Evolutionary conservation across 2,113 vertebrate species (phyloP).

Genomic region (Melanotaenia duboulayi): DNA sequence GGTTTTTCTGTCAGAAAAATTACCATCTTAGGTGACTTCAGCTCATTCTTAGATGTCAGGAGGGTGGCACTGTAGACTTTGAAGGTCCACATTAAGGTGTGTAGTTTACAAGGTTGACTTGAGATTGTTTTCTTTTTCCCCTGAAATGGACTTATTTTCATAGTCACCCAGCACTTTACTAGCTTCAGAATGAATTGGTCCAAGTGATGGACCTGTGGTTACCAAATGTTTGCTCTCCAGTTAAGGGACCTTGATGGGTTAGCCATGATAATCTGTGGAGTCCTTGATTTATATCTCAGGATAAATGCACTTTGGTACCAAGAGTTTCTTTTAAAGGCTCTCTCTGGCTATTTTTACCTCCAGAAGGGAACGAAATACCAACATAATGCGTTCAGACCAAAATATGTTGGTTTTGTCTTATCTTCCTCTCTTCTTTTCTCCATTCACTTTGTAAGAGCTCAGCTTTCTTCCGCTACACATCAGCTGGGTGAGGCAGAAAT

Average conservation of each 20-base stretch:
- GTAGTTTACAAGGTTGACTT: conserved; percentile 41
- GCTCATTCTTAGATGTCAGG: conserved; percentile 15
- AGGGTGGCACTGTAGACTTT: conserved; percentile 25
- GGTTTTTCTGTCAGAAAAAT: not conserved
- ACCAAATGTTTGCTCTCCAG: conserved; percentile 50
- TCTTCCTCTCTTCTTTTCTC: conserved; percentile 8
- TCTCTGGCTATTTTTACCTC: conserved; percentile 38
- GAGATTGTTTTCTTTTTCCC: conserved; percentile 10
- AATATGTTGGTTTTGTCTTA: conserved; percentile 55
- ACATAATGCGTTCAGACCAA: conserved; percentile 57
- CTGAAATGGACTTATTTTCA: conserved; percentile 36
- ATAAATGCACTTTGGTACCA: conserved; percentile 77
- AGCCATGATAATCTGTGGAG: conserved; percentile 51
- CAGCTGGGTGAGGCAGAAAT: not conserved
- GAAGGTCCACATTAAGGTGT: conserved; percentile 13
- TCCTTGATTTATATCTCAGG: conserved; percentile 81
- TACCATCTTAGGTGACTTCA: conserved; percentile 10
- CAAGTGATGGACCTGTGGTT: conserved; percentile 13
- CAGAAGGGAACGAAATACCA: conserved; percentile 50
- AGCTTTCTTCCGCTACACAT: conserved; percentile 28
- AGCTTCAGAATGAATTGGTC: conserved; percentile 28
- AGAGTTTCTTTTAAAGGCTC: conserved; percentile 67
- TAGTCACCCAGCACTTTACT: conserved; percentile 32
- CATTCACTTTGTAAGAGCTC: conserved; percentile 43
- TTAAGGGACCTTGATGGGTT: conserved; percentile 53